Evolutionary conservation across 2,113 vertebrate genomes (phyloP).

Genomic region (Entomyzon cyanotis): DNA sequence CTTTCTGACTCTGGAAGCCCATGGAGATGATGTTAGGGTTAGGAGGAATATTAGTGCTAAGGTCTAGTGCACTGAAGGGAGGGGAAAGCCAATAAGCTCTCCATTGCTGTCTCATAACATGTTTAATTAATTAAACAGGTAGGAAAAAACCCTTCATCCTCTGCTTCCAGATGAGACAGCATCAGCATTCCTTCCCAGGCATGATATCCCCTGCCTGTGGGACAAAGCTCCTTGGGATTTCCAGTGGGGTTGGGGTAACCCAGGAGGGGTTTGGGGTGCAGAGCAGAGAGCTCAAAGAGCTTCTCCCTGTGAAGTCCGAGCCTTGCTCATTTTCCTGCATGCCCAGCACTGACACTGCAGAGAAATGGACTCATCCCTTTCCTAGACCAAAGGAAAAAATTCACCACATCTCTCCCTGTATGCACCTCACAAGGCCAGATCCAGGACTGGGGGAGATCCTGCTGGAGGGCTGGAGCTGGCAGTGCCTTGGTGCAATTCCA

Average conservation of each 20-base stretch:
- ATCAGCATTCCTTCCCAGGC: neutral
- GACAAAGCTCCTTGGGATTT: neutral
- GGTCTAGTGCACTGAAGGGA: neutral
- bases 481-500: neutral
- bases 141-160: neutral
- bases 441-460: neutral
- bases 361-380: neutral
- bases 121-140: conserved; percentile 45
- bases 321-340: neutral
- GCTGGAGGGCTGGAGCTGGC: neutral
- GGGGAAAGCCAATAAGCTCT: neutral
- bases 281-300: neutral
- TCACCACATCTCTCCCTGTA: neutral
- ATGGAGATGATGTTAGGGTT: too few species aligned
- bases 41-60: too few species aligned
- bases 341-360: neutral
- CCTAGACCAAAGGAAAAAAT: neutral
- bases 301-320: neutral
- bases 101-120: neutral
- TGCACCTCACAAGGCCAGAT: accelerated
- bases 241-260: neutral
- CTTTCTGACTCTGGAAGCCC: neutral
- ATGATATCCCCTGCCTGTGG: accelerated
- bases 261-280: neutral
- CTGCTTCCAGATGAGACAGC: neutral